Percentiles rank a stretch among this genome's conserved stretches.
phyloP scores from a whole-genome alignment of 2,113 vertebrate genomes.

The Saimiri boliviensis region DNA sequence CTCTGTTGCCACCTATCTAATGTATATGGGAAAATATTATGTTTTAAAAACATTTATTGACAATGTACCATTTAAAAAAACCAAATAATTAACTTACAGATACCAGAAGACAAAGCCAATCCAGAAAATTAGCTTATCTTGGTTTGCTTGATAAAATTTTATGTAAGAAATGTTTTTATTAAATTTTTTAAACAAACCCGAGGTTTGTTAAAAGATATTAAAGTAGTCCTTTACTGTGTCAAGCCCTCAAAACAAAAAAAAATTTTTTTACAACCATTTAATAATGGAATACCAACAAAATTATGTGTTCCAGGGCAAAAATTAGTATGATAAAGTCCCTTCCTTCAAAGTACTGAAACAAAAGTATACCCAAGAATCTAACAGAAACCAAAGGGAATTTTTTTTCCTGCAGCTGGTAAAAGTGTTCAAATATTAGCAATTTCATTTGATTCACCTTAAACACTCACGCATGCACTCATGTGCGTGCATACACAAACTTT shows the following conservation, averaged over 20 bases:
- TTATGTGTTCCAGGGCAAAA: neutral
- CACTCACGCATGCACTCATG: too few relatives aligned
- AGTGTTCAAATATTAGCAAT: neutral
- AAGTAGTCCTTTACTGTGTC: neutral
- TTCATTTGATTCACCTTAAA: neutral
- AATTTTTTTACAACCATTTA: neutral
- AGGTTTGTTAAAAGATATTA: neutral
- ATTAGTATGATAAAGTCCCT: neutral
- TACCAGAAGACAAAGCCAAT: neutral
- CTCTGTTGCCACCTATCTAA: neutral
- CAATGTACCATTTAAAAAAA: neutral
- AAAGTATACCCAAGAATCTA: neutral
- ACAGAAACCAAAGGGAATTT: neutral
- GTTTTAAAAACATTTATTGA: neutral
- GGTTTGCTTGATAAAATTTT: neutral
- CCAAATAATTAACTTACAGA: neutral
- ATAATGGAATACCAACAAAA: neutral
- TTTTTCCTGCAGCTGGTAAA: neutral
- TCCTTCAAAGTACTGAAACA: neutral
- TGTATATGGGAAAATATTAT: neutral
- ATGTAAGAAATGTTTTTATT: neutral
- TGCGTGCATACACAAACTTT: neutral
- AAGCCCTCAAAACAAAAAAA: neutral
- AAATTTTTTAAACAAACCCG: too few relatives aligned
- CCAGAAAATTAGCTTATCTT: constrained; percentile 1